A percentile compares a stretch with the other conserved stretches of the same genome.
These are phyloP conservation scores for Cinara cedri DNA, from an alignment of 2,888 invertebrate genomes.

Conservation along the genomic window DNA sequence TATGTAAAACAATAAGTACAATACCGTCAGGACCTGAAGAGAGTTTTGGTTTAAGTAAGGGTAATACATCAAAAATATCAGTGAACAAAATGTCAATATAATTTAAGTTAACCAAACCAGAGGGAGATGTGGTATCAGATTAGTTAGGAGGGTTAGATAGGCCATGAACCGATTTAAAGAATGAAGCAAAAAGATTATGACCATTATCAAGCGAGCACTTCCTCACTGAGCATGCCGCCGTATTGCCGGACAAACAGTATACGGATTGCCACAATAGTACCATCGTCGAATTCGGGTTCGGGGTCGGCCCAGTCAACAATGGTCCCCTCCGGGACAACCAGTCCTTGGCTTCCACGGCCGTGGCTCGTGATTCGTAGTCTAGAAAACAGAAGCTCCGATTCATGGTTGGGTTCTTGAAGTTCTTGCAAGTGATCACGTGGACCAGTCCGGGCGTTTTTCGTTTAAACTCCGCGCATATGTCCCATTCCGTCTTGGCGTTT, in stretches of 20 bases:
- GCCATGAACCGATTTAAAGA: too few species aligned
- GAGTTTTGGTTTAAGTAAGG: too few species aligned
- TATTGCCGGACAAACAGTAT: constrained; percentile 40
- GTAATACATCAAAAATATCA: too few species aligned
- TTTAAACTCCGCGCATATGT: constrained; percentile 14
- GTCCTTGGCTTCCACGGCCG: constrained; percentile 5
- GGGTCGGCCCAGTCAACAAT: constrained; percentile 48
- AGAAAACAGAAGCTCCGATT: constrained; percentile 46
- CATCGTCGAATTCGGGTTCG: constrained; percentile 20
- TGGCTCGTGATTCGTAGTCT: constrained; percentile 2
- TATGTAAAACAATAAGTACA: too few species aligned
- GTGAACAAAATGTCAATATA: too few species aligned
- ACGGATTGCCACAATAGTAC: constrained; percentile 5
- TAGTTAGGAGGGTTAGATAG: too few species aligned
- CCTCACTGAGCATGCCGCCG: constrained; percentile 5
- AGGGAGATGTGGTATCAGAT: too few species aligned
- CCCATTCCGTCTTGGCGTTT: constrained; percentile 20
- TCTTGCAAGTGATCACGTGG: constrained; percentile 35
- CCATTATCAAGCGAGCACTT: neutral
- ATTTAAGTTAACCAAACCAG: too few species aligned
- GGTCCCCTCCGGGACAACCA: constrained; percentile 22
- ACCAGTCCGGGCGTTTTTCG: constrained; percentile 1
- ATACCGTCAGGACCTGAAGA: too few species aligned
- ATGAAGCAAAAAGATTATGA: too few species aligned
- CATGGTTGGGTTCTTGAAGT: neutral